Percentiles rank a stretch among this genome's conserved stretches.
These are phyloP conservation scores for Pollenia amentaria DNA, from an alignment of 2,888 invertebrate species.

Conservation along the genomic window DNA sequence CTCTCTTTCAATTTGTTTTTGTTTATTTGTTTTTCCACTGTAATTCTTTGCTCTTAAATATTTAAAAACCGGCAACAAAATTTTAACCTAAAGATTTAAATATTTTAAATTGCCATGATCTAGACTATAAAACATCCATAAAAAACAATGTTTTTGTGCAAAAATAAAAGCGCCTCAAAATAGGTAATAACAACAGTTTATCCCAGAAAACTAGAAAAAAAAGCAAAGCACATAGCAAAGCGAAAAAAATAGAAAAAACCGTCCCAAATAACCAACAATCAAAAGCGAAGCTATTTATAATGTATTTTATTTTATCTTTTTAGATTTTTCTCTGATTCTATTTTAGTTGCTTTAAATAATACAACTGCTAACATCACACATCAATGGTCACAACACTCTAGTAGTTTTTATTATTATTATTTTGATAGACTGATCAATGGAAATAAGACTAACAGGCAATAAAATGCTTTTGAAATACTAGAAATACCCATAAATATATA, in stretches of 20 bases:
- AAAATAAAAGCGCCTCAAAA: slow-evolving; percentile 50
- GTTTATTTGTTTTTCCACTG: background rate
- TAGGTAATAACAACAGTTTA: slow-evolving; percentile 43
- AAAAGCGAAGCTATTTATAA: slow-evolving; percentile 23
- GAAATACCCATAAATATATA: background rate
- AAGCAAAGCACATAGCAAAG: background rate
- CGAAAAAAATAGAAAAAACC: slow-evolving; percentile 14
- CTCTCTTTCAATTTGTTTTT: slow-evolving; percentile 8
- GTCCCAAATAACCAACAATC: slow-evolving; percentile 22
- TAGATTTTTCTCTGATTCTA: background rate
- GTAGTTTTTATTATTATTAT: background rate
- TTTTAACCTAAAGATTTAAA: slow-evolving; percentile 49
- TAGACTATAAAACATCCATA: slow-evolving; percentile 47
- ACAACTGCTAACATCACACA: slow-evolving; percentile 66
- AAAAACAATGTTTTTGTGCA: slow-evolving; percentile 6
- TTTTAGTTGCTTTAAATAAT: background rate
- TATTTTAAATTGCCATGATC: slow-evolving; percentile 52
- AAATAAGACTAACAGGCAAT: slow-evolving; percentile 25
- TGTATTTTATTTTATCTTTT: background rate
- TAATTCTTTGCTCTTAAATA: slow-evolving; percentile 47
- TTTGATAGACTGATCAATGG: slow-evolving; percentile 33
- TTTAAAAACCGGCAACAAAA: slow-evolving; percentile 57
- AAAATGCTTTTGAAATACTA: slow-evolving; percentile 14
- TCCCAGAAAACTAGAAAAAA: background rate
- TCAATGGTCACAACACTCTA: slow-evolving; percentile 57